Conservation (phyloP, 2,113 vertebrate genomes). For the Irena cyanogastra region DNA sequence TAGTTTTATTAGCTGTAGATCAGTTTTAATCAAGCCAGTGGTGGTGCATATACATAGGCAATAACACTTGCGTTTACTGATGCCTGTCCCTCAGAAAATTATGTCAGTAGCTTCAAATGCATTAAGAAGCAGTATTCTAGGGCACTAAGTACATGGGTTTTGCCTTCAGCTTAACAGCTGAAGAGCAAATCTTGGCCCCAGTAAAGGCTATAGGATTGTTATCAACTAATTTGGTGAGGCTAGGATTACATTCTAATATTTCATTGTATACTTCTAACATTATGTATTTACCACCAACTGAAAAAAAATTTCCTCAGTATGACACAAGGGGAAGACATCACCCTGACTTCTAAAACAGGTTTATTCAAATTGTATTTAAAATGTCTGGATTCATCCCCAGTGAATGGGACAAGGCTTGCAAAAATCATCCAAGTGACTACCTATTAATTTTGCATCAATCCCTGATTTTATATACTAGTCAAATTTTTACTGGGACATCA, state of each 20-base stretch:
- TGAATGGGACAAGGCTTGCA: slow-evolving; percentile 26
- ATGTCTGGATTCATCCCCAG: background rate
- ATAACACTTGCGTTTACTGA: slow-evolving; percentile 51
- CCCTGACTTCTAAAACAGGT: background rate
- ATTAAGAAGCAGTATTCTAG: background rate
- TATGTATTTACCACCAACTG: background rate
- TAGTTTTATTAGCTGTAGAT: slow-evolving; percentile 4
- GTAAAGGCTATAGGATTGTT: background rate
- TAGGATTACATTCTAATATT: background rate
- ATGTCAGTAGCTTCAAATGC: background rate
- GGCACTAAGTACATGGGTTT: background rate
- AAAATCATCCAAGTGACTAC: background rate
- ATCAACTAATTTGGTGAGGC: background rate
- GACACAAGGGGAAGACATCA: background rate
- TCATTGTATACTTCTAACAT: background rate
- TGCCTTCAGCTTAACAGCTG: background rate
- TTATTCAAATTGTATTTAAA: background rate
- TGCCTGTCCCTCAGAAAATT: slow-evolving; percentile 52
- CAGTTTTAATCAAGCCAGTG: slow-evolving; percentile 41
- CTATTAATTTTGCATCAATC: background rate
- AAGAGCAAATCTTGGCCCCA: background rate
- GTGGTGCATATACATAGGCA: background rate
- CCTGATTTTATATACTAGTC: background rate
- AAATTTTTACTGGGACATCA: slow-evolving; percentile 55
- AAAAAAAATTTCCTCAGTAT: background rate